These are phyloP conservation scores for Cinclus cinclus DNA, from an alignment of 2,113 vertebrate genomes.

Conservation along the genomic window DNA sequence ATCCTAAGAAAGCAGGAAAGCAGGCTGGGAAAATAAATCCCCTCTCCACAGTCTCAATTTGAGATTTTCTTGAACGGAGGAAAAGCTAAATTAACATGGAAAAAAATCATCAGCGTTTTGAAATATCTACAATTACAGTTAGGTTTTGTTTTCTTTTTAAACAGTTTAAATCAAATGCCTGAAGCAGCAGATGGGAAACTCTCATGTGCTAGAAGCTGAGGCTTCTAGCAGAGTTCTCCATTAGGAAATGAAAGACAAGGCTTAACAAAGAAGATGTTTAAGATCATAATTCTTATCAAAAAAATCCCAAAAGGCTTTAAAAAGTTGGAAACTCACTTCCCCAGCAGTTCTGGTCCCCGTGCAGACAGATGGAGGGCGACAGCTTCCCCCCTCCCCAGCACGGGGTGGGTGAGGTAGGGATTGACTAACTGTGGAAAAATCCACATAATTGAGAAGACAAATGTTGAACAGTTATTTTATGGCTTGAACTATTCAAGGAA, in stretches of 20 bases:
- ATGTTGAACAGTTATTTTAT: slow-evolving; percentile 51
- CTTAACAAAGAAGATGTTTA: not conserved
- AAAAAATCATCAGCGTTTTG: slow-evolving; percentile 12
- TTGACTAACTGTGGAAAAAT: slow-evolving; percentile 64
- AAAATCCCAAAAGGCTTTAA: not conserved
- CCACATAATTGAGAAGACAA: slow-evolving; percentile 68
- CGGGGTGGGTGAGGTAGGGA: slow-evolving; percentile 22
- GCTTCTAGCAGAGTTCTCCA: not conserved
- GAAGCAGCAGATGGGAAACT: slow-evolving; percentile 10
- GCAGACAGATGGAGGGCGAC: slow-evolving; percentile 14
- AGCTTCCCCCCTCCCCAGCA: not conserved
- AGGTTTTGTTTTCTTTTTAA: slow-evolving; percentile 43
- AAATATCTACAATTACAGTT: slow-evolving; percentile 28
- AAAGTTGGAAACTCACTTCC: not conserved
- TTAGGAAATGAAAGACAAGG: not conserved
- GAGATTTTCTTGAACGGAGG: not conserved
- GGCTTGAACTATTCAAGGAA: slow-evolving; percentile 27
- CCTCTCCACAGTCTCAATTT: not conserved
- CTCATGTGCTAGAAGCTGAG: not conserved
- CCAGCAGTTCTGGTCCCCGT: not conserved
- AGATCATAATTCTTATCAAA: not conserved
- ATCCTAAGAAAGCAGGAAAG: not conserved
- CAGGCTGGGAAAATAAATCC: slow-evolving; percentile 6
- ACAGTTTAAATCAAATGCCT: slow-evolving; percentile 20
- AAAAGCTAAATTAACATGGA: slow-evolving; percentile 34